Evolutionary conservation across 92 coral and sea anemone genomes (phyloP).

Genomic region (Diadumene lineata): DNA sequence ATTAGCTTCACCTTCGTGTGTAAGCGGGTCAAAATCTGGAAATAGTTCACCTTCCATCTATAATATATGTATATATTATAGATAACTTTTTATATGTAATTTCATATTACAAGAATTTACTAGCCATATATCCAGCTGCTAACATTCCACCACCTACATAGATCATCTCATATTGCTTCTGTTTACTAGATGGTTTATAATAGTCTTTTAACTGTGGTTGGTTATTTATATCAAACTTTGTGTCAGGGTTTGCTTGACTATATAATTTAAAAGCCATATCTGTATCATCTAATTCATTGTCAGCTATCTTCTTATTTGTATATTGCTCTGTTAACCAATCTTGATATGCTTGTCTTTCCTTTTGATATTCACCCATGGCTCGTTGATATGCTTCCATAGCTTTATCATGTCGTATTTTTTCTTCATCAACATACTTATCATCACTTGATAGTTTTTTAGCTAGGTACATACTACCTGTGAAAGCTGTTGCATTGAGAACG

Average conservation of each 20-base stretch:
- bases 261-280: constrained; percentile 36
- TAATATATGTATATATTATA: no score
- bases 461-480: constrained; percentile 29
- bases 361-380: constrained; percentile 32
- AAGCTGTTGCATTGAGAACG: constrained; percentile 12
- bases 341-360: constrained; percentile 27
- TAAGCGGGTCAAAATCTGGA: no score
- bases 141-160: constrained; percentile 23
- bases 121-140: not conserved
- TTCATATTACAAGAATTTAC: not conserved
- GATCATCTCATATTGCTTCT: constrained; percentile 12
- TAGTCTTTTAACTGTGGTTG: constrained; percentile 19
- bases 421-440: not conserved
- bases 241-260: constrained; percentile 18
- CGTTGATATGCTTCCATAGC: constrained; percentile 48
- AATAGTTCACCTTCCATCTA: no score
- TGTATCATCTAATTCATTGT: not conserved
- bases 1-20: no score
- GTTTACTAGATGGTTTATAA: constrained; percentile 21
- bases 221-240: not conserved
- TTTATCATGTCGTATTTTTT: constrained; percentile 48
- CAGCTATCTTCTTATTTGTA: not conserved
- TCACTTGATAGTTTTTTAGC: constrained; percentile 8
- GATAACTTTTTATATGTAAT: no score
- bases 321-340: constrained; percentile 30